phyloP scores from a whole-genome alignment of 1,140 invertebrate genomes.

The Drosophila nasuta region DNA sequence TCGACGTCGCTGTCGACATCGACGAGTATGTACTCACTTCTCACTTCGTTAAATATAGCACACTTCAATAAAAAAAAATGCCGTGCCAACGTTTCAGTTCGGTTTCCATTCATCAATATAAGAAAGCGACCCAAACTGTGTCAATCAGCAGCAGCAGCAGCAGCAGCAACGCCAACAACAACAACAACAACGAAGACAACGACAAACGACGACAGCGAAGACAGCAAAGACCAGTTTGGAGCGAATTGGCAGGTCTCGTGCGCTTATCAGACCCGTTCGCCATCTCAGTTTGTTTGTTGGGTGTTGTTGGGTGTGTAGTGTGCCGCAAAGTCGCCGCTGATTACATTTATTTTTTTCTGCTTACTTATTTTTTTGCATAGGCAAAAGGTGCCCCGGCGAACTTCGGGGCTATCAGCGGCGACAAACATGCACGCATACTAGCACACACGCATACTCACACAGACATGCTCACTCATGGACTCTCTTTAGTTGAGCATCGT shows the following conservation, averaged over 20 bases:
- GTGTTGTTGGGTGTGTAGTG: constrained; percentile 24
- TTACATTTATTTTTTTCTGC: constrained; percentile 55
- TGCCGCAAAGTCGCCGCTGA: constrained; percentile 62
- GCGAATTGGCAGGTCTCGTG: constrained; percentile 77
- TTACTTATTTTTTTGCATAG: constrained; percentile 62
- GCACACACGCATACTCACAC: not conserved
- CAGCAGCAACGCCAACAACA: not conserved
- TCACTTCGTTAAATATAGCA: constrained; percentile 73
- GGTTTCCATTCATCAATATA: constrained; percentile 68
- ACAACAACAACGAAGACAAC: constrained; percentile 1
- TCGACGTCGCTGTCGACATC: not conserved
- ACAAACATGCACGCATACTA: constrained; percentile 9
- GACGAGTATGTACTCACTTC: constrained; percentile 13
- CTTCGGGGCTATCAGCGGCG: constrained; percentile 68
- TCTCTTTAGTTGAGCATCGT: constrained; percentile 32
- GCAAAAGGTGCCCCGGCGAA: constrained; percentile 74
- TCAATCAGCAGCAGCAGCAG: constrained; percentile 42
- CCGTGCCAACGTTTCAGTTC: constrained; percentile 58
- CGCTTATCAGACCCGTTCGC: constrained; percentile 57
- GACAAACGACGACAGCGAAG: not conserved
- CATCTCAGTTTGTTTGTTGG: constrained; percentile 51
- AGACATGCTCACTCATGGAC: not conserved
- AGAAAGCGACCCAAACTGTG: constrained; percentile 56
- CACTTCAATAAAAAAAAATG: constrained; percentile 76
- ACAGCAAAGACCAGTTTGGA: constrained; percentile 51